These are phyloP conservation scores for Apteryx mantelli DNA, from an alignment of 2,113 vertebrate species.

Conservation along the genomic window DNA sequence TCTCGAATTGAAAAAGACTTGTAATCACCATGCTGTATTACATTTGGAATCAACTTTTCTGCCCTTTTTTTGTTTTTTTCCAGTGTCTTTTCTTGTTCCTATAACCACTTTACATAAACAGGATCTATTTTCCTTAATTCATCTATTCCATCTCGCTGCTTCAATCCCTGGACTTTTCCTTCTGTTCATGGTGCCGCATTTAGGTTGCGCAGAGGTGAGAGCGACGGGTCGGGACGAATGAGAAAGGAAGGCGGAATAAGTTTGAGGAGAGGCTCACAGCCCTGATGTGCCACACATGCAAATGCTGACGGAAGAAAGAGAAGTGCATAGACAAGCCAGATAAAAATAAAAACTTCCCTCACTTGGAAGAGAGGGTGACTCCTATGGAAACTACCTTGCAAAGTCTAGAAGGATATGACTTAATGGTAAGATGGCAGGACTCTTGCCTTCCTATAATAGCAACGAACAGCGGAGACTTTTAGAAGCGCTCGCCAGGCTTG, in stretches of 20 bases:
- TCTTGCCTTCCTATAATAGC: conserved; percentile 22
- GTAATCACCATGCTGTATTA: fast-evolving
- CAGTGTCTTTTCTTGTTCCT: neutral
- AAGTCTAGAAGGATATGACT: conserved; percentile 20
- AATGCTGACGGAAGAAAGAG: neutral
- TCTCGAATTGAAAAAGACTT: fast-evolving
- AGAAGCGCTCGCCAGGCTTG: neutral
- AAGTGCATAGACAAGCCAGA: neutral
- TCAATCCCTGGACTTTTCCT: neutral
- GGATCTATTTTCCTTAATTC: neutral
- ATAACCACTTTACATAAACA: neutral
- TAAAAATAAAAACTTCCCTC: conserved; percentile 65
- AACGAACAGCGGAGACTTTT: neutral
- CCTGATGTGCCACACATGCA: neutral
- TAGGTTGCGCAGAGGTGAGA: neutral
- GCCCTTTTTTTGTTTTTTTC: neutral
- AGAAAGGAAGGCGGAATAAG: neutral
- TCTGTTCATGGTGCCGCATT: neutral
- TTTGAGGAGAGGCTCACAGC: neutral
- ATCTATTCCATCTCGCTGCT: neutral
- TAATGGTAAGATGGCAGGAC: conserved; percentile 28
- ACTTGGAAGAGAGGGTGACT: conserved; percentile 19
- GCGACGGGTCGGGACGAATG: neutral
- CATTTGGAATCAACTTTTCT: neutral
- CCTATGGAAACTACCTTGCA: conserved; percentile 44